phyloP scores from a whole-genome alignment of 2,797 vertebrate genomes.

The Ptychadena robeensis region DNA sequence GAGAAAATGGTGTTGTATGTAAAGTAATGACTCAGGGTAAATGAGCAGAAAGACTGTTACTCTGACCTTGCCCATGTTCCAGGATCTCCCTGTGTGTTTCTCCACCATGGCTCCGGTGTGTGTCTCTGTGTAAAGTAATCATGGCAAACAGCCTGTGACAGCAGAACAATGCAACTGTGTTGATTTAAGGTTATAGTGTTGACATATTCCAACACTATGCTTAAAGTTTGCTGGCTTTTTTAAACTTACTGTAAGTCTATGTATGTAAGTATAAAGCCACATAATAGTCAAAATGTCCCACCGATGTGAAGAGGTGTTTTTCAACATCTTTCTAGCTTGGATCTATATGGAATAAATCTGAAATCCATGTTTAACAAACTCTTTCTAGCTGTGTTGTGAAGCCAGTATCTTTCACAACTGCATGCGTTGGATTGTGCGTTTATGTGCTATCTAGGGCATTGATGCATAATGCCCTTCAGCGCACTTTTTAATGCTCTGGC shows the following conservation, averaged over 20 bases:
- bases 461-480: too few species aligned
- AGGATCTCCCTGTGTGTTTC: conserved; percentile 48
- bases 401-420: too few species aligned
- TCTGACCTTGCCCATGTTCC: conserved; percentile 45
- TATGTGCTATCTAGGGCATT: too few species aligned
- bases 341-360: too few species aligned
- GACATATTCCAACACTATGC: conserved; percentile 14
- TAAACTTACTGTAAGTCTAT: background rate
- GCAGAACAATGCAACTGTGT: conserved; percentile 40
- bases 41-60: background rate
- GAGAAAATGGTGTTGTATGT: conserved; percentile 2
- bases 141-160: conserved; percentile 40
- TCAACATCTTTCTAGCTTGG: too few species aligned
- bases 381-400: too few species aligned
- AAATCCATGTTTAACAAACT: too few species aligned
- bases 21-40: conserved; percentile 10
- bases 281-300: background rate
- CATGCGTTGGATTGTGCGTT: too few species aligned
- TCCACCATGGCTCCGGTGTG: conserved; percentile 5
- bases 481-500: too few species aligned
- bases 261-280: background rate
- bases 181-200: conserved; percentile 35
- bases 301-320: too few species aligned
- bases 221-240: background rate
- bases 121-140: conserved; percentile 1